These are phyloP conservation scores for Bombylius major DNA, from an alignment of 2,888 invertebrate genomes.

Conservation along the genomic window DNA sequence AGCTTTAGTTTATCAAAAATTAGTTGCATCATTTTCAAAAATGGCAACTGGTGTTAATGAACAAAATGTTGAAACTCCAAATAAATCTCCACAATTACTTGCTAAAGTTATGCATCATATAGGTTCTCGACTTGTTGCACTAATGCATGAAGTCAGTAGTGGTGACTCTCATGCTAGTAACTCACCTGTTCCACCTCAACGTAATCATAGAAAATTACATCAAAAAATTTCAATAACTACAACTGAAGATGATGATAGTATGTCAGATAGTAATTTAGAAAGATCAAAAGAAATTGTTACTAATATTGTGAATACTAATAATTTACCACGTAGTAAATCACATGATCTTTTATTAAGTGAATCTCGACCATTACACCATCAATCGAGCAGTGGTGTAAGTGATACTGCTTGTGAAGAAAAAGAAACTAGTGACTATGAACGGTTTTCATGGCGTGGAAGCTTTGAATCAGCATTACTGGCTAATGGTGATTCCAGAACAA, in stretches of 20 bases:
- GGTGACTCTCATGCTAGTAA: slow-evolving; percentile 49
- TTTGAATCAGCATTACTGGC: slow-evolving; percentile 84
- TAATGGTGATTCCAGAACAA: slow-evolving; percentile 67
- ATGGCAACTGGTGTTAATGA: slow-evolving; percentile 46
- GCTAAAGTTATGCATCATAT: slow-evolving; percentile 90
- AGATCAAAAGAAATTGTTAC: slow-evolving; percentile 35
- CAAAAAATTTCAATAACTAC: slow-evolving; percentile 42
- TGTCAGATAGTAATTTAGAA: slow-evolving; percentile 45
- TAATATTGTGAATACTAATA: slow-evolving; percentile 23
- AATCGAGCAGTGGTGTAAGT: slow-evolving; percentile 40
- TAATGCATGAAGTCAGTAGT: slow-evolving; percentile 86
- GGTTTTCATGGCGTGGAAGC: slow-evolving; percentile 85
- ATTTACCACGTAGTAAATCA: slow-evolving; percentile 65
- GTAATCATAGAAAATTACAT: slow-evolving; percentile 44
- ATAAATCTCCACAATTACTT: slow-evolving; percentile 69
- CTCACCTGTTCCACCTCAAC: slow-evolving; percentile 45
- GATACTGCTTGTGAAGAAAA: slow-evolving; percentile 46
- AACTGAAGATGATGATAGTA: slow-evolving; percentile 40
- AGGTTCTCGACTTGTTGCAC: slow-evolving; percentile 69
- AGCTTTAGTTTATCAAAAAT: slow-evolving; percentile 73
- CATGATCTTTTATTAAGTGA: slow-evolving; percentile 64
- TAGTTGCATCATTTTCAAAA: slow-evolving; percentile 73
- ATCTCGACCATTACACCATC: slow-evolving; percentile 36
- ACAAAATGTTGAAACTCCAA: slow-evolving; percentile 37
- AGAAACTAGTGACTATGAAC: slow-evolving; percentile 76